Percentiles rank a stretch among this genome's conserved stretches.
Evolutionary conservation across 2,888 invertebrate species (phyloP).

Genomic region (Ethmia dodecea): DNA sequence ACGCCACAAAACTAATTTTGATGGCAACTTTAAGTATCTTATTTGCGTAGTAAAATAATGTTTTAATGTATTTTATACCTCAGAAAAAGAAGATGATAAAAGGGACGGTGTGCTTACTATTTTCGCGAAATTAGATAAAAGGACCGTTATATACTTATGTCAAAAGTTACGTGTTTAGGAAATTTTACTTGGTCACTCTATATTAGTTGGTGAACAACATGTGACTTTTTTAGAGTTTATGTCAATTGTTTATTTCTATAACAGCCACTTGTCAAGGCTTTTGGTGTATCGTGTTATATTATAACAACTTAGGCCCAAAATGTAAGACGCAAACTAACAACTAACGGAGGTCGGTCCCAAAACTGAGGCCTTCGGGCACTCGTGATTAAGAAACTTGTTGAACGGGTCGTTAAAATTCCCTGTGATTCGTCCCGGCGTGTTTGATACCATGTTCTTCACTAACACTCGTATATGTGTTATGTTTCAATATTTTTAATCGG

Average conservation of each 20-base stretch:
- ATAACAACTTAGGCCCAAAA: neutral
- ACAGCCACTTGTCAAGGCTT: neutral
- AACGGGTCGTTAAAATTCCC: constrained; percentile 59
- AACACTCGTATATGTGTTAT: no score
- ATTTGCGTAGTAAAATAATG: no score
- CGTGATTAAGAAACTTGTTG: constrained; percentile 42
- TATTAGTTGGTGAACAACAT: neutral
- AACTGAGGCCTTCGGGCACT: constrained; percentile 43
- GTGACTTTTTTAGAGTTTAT: no score
- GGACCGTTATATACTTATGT: no score
- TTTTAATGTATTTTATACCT: no score
- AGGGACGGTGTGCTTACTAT: no score
- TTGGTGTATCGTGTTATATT: neutral
- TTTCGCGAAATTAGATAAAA: no score
- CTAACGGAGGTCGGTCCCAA: constrained; percentile 38
- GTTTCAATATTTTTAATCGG: no score
- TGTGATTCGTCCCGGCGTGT: constrained; percentile 49
- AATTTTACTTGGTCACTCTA: neutral
- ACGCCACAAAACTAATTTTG: no score
- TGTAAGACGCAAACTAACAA: constrained; percentile 23
- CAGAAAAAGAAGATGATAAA: no score
- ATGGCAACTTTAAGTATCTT: no score
- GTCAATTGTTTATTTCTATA: neutral
- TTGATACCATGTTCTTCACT: constrained; percentile 37
- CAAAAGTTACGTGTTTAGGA: no score